A percentile compares a stretch with the other conserved stretches of the same genome.
phyloP scores from a whole-genome alignment of 1,140 invertebrate species.

The Drosophila navojoa region DNA sequence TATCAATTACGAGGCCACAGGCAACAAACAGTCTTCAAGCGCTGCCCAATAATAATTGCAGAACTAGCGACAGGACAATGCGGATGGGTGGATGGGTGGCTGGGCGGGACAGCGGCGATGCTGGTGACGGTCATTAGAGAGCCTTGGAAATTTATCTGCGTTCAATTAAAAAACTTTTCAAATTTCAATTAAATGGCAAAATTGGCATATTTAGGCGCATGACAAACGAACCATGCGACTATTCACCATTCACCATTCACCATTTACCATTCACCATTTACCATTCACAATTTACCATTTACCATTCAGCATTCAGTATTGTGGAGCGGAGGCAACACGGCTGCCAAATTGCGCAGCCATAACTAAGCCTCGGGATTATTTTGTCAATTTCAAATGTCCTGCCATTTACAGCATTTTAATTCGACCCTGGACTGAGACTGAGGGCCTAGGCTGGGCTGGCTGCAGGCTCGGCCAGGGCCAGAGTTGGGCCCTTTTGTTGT shows the following conservation, averaged over 20 bases:
- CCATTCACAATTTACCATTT: not conserved
- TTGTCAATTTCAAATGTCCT: conserved; percentile 82
- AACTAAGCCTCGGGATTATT: conserved; percentile 79
- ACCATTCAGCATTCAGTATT: conserved; percentile 1
- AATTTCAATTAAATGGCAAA: conserved; percentile 81
- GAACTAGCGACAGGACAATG: conserved; percentile 75
- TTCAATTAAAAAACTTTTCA: conserved; percentile 82
- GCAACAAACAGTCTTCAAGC: conserved; percentile 38
- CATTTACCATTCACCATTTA: conserved; percentile 1
- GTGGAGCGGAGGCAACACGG: not conserved
- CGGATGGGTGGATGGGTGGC: not conserved
- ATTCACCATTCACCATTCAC: conserved; percentile 8
- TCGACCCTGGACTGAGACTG: conserved; percentile 37
- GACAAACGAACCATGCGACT: conserved; percentile 43
- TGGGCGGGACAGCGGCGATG: not conserved
- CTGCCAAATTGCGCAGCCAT: conserved; percentile 54
- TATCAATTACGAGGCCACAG: conserved; percentile 67
- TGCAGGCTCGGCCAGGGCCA: not conserved
- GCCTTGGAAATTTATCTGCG: conserved; percentile 75
- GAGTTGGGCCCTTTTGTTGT: conserved; percentile 55
- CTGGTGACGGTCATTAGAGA: conserved; percentile 34
- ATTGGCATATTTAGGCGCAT: conserved; percentile 80
- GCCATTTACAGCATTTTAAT: conserved; percentile 80
- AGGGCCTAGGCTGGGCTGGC: not conserved
- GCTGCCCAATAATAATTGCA: conserved; percentile 61